Evolutionary conservation across 2,113 vertebrate genomes (phyloP), one percentile per base, ranked within the genome.

Genomic region (Corythaixoides concolor): DNA sequence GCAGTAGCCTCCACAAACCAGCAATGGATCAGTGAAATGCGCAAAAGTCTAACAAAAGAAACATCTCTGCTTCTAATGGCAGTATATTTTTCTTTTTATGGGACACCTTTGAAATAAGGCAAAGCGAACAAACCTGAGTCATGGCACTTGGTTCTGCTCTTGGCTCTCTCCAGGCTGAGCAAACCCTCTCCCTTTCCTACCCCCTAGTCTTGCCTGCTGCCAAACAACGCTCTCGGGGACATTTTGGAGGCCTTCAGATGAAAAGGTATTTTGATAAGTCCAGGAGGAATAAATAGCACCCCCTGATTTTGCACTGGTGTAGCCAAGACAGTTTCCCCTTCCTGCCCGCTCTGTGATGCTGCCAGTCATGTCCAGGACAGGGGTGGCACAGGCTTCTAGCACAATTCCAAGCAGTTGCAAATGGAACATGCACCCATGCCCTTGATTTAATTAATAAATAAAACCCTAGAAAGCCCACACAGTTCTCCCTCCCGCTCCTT

Each of bases 21-120:
- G 60, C 68, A 85, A 77, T 20, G 37, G 58, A 95, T 69, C 89
- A 82, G 58, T 30, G 66, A 89, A 95, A 87, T 1, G 1, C 6
- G 11, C 60, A 62, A 21, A 87, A 75, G 37, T 27, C 23, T 93
- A 89, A 87, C 73, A 89, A 78, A 93, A 92, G 55, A 60, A 95
- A 68, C 59, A 82, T 76, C 23, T 73, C 60, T 83, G 28, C 66
- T 81, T 49, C 67, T 83, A 87, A 93, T 9, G 4, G 49, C 20
- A 73, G 35, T 13, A 64, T 81, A 53, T 78, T 76, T 91, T 93
- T 76, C 66, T 82, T 90, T 82, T 93, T 75, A 87, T 76, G 55
- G 15, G 77, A 90, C 50, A 83, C 28, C 45, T 89, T 72, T 60
- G 62, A 66, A 91, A 87, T 9, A 93, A 92, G 58, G 30, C 35